Percentiles rank a stretch among this genome's conserved stretches.
Evolutionary conservation across 2,888 invertebrate genomes (phyloP).

Genomic region (Mylabris sibirica): DNA sequence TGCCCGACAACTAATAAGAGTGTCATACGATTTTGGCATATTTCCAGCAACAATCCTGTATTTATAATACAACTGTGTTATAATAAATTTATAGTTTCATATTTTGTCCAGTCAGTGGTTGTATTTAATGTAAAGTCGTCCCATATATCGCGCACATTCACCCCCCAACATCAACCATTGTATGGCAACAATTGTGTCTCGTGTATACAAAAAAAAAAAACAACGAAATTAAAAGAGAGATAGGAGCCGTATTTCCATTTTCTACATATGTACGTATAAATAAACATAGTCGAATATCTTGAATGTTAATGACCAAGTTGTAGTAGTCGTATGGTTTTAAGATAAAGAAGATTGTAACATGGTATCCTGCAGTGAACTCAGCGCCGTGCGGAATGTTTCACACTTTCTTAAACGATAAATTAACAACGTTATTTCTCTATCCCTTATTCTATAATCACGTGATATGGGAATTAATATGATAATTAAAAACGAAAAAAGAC

Average conservation of each 20-base stretch:
- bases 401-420: slow-evolving; percentile 59
- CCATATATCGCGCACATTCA: slow-evolving; percentile 16
- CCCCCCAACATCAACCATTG: slow-evolving; percentile 23
- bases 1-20: too few relatives aligned
- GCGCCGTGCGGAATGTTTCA: slow-evolving; percentile 57
- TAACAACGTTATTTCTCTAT: slow-evolving; percentile 50
- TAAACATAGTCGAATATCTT: slow-evolving; percentile 45
- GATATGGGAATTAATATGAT: slow-evolving; percentile 46
- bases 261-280: slow-evolving; percentile 39
- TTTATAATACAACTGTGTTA: too few relatives aligned
- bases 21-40: too few relatives aligned
- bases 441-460: slow-evolving; percentile 37
- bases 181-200: slow-evolving; percentile 15
- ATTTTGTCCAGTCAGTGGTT: slow-evolving; percentile 14
- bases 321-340: slow-evolving; percentile 53
- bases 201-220: slow-evolving; percentile 16
- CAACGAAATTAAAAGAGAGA: background rate
- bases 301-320: slow-evolving; percentile 54
- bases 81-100: slow-evolving; percentile 15
- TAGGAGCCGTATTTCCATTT: slow-evolving; percentile 13
- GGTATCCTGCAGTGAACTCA: slow-evolving; percentile 56
- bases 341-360: slow-evolving; percentile 60
- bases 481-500: slow-evolving; percentile 37
- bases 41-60: too few relatives aligned
- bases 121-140: slow-evolving; percentile 17